These are phyloP conservation scores for Epinephelus moara DNA, from an alignment of 2,113 vertebrate genomes.

Conservation along the genomic window DNA sequence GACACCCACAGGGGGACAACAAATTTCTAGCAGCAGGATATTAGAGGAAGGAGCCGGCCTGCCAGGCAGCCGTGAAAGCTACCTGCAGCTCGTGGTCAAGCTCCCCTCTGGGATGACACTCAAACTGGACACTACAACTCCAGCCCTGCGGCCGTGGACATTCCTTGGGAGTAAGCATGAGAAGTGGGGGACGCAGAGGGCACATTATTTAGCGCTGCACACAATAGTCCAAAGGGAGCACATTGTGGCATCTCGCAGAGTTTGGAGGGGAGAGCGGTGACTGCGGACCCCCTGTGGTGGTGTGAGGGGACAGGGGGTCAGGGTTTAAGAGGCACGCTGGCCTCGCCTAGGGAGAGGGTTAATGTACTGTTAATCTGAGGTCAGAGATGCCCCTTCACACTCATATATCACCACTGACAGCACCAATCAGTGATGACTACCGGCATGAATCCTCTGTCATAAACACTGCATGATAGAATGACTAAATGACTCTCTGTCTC, in stretches of 20 bases:
- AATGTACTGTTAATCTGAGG: conserved; percentile 84
- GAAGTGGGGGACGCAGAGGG: conserved; percentile 40
- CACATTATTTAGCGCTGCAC: conserved; percentile 70
- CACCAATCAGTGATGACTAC: conserved; percentile 58
- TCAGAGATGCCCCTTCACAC: conserved; percentile 74
- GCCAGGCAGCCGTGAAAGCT: conserved; percentile 82
- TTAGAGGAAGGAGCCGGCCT: conserved; percentile 73
- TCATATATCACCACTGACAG: conserved; percentile 79
- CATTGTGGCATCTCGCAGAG: conserved; percentile 75
- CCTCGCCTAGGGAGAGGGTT: conserved; percentile 73
- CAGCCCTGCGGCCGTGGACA: conserved; percentile 27
- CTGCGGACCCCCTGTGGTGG: conserved; percentile 77
- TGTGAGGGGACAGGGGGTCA: conserved; percentile 75
- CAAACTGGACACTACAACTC: conserved; percentile 66
- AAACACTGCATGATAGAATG: conserved; percentile 31
- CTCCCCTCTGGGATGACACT: conserved; percentile 78
- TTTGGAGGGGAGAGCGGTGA: conserved; percentile 54
- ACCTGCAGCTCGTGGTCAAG: conserved; percentile 83
- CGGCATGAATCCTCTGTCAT: conserved; percentile 54
- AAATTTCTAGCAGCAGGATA: conserved; percentile 93
- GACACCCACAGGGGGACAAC: conserved; percentile 85
- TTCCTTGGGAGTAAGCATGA: conserved; percentile 29
- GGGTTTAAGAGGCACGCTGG: conserved; percentile 76
- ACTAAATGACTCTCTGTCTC: conserved; percentile 12
- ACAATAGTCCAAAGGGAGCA: conserved; percentile 67